Conservation (phyloP, 2,797 vertebrate species). For the Percopsis omiscomaycus region DNA sequence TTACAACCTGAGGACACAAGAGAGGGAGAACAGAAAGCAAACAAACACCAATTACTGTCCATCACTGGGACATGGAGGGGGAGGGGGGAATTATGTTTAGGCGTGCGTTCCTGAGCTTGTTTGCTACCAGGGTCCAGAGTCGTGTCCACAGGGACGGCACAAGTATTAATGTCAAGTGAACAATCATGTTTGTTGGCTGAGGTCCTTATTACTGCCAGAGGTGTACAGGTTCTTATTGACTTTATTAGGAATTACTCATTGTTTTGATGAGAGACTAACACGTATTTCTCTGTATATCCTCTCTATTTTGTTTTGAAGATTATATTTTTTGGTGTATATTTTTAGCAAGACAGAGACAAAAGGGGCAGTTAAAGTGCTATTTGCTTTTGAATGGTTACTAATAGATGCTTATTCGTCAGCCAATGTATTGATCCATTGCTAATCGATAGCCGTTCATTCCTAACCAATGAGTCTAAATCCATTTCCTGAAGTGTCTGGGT, state of each 20-base stretch:
- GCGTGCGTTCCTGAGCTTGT: slow-evolving; percentile 36
- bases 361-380: slow-evolving; percentile 60
- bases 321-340: no score
- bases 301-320: no score
- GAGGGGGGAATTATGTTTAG: slow-evolving; percentile 41
- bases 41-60: slow-evolving; percentile 74
- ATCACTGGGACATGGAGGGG: slow-evolving; percentile 38
- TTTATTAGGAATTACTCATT: no score
- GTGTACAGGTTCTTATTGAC: no score
- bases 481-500: slow-evolving; percentile 51
- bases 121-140: slow-evolving; percentile 43
- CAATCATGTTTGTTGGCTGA: slow-evolving; percentile 36
- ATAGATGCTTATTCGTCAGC: slow-evolving; percentile 57
- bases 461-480: slow-evolving; percentile 57
- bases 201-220: background rate
- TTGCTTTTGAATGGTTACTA: slow-evolving; percentile 61
- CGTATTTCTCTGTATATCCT: no score
- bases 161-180: slow-evolving; percentile 43
- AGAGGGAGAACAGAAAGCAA: slow-evolving; percentile 62
- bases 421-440: slow-evolving; percentile 64
- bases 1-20: slow-evolving; percentile 55
- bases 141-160: slow-evolving; percentile 35
- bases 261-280: no score
- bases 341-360: slow-evolving; percentile 32
- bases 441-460: slow-evolving; percentile 58